Evolutionary conservation across 1,140 invertebrate genomes (phyloP), one percentile per base, ranked within the genome.

Genomic region (Dendroctonus valens): DNA sequence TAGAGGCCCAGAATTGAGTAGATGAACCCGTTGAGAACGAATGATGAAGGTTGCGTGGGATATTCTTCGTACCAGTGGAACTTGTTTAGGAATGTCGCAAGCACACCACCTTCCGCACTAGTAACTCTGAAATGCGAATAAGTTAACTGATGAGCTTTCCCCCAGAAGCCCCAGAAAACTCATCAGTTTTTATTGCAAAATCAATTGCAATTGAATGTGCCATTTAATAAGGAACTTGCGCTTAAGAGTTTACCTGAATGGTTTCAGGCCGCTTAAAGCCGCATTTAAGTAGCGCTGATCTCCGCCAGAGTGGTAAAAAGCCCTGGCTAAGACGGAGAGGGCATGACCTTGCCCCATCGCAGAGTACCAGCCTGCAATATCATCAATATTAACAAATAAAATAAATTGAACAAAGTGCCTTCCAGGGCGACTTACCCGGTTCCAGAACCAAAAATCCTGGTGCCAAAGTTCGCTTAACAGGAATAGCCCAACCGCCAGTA

Each of bases 21-120:
- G 72, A 99, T 97, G 80, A 99, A 99, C 39, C 97, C 97, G 81
- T 99, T 99, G 2, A 99, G 86, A 7, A 99, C 96, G 81, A 97
- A 98, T 4, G 93, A 93, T 5, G 93, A 85, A 0, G 97, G 97
- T 41, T 86, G 89, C 0, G 97, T 99, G 5, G 97, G 97, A 80
- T 99, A 99, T 76, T 99, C 97, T 80, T 99, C 97, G 77, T 97
- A 99, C 89, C 89, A 90, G 46, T 87, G 82, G 74, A 91, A 92
- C 75, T 90, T 87, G 70, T 89, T 88, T 76, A 94, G 82, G 80
- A 77, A 77, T 51, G 86, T 82, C 0, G 96, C 91, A 58, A 89
- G 81, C 2, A 99, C 93, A 0, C 97, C 97, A 59, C 93, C 90
- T 59, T 80, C 85, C 73, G 74, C 79, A 74, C 89, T 75, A 75